Conservation (phyloP, 2,113 vertebrate species). For the Variabilichromis moorii region DNA sequence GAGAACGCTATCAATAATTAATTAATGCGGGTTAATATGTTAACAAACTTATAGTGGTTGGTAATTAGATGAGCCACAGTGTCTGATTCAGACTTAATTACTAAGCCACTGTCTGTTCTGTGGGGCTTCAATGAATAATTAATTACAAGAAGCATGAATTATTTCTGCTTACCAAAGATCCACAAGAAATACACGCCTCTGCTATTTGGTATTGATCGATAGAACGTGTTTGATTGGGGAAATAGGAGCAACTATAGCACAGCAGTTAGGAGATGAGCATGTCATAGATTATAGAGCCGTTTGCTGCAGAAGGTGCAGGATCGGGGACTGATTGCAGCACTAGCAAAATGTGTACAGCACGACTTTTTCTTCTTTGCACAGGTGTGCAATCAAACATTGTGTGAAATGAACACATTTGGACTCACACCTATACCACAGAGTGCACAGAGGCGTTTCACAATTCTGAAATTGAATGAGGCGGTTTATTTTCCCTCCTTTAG, state of each 20-base stretch:
- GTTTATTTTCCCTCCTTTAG: neutral
- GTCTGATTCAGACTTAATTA: conserved; percentile 66
- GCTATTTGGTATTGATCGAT: conserved; percentile 33
- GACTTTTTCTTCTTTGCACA: neutral
- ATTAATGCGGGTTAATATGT: conserved; percentile 66
- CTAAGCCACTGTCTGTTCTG: conserved; percentile 55
- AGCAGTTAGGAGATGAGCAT: neutral
- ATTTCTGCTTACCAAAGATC: conserved; percentile 56
- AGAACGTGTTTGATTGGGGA: conserved; percentile 9
- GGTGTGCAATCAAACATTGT: neutral
- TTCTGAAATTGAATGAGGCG: neutral
- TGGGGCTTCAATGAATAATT: conserved; percentile 64
- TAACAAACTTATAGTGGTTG: conserved; percentile 64
- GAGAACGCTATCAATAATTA: conserved; percentile 57
- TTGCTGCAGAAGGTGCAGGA: neutral
- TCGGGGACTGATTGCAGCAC: neutral
- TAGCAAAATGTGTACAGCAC: neutral
- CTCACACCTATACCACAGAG: neutral
- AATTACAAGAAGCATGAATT: conserved; percentile 58
- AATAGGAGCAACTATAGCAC: neutral
- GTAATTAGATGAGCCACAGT: conserved; percentile 67
- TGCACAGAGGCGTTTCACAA: neutral
- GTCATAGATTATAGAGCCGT: neutral
- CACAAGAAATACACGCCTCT: conserved; percentile 28
- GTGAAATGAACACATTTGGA: neutral